Base-by-base conservation (phyloP, 2,113 vertebrate species). In the Rhea americana region DNA sequence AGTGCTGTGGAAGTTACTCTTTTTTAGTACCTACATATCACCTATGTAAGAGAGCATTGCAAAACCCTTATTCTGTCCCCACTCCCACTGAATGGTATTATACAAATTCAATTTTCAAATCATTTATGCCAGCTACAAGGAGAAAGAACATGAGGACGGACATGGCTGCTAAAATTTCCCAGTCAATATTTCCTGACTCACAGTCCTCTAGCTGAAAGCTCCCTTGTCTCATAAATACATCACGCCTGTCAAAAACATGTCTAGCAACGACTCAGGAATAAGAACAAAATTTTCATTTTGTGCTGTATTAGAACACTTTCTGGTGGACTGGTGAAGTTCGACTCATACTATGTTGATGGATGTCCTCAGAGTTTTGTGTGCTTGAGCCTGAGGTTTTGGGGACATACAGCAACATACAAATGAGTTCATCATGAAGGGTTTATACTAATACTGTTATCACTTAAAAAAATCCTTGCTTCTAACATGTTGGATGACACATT, bases 181-280 rank as follows among this genome's bases (percentile, higher is more conserved):
- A 62, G 35, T 14, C 11, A 58, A 7, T 37, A 9, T 67, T 84
- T 75, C 8, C 22, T 66, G 41, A 35, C 67, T 12, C 35, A 37
- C 11, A 66, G 16, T 41, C 13, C 58, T 90, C 80, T 47, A 39
- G 5, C 26, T 63, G 13, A 55, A 87, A 76, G 28, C 84, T 3
- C 19, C 1, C 1, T 85, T 50, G 83, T 47, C 35, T 85, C 1
- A 0, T 35, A 20, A 83, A n/a, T 2, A 0, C 11, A 17, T 51
- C 22, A 39, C 3, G 21, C 14, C 7, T 87, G n/a, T 82, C 71
- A 77, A 86, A 87, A 76, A 43, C 11, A 24, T 25, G 51, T 35
- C 3, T 6, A 80, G 35, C 15, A 87, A 77, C 1, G 10, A 39
- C 21, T 67, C 20, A 62, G n/a, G 22, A 76, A 74, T 9, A 87